Evolutionary conservation across 2,888 invertebrate genomes (phyloP).

Genomic region (Stenodema calcarata): DNA sequence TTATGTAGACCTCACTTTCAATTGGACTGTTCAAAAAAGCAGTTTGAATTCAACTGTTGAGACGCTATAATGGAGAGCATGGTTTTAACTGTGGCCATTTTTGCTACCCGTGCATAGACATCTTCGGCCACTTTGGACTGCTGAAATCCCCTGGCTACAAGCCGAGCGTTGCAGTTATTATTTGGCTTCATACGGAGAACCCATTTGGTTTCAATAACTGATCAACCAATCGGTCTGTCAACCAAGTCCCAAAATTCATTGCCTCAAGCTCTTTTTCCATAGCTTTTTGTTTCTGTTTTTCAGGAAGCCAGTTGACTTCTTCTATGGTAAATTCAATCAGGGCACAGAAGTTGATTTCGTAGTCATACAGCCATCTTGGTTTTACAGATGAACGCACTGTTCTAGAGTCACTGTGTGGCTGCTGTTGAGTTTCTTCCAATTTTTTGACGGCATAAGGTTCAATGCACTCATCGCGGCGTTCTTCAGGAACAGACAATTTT

Average conservation of each 20-base stretch:
- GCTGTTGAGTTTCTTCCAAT: background rate
- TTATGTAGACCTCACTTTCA: background rate
- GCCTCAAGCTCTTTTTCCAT: constrained; percentile 57
- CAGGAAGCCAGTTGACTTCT: background rate
- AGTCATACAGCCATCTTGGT: background rate
- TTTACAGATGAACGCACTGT: background rate
- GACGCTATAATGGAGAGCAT: constrained; percentile 23
- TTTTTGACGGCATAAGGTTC: background rate
- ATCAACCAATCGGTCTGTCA: constrained; percentile 52
- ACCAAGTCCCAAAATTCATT: constrained; percentile 58
- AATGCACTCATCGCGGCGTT: background rate
- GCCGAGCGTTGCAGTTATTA: constrained; percentile 24
- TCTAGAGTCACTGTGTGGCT: background rate
- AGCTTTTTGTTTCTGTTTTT: constrained; percentile 46
- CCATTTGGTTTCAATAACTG: constrained; percentile 41
- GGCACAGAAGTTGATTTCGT: background rate
- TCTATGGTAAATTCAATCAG: background rate
- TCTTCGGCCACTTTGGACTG: background rate
- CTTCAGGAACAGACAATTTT: background rate
- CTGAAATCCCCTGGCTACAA: constrained; percentile 35
- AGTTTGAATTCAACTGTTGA: background rate
- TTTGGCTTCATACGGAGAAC: constrained; percentile 46
- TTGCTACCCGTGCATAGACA: constrained; percentile 33
- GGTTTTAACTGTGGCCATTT: constrained; percentile 28
- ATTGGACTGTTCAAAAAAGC: constrained; percentile 28